Percentiles rank a stretch among this genome's conserved stretches.
phyloP scores from a whole-genome alignment of 2,797 vertebrate genomes.

The Phalloptychus januarius region DNA sequence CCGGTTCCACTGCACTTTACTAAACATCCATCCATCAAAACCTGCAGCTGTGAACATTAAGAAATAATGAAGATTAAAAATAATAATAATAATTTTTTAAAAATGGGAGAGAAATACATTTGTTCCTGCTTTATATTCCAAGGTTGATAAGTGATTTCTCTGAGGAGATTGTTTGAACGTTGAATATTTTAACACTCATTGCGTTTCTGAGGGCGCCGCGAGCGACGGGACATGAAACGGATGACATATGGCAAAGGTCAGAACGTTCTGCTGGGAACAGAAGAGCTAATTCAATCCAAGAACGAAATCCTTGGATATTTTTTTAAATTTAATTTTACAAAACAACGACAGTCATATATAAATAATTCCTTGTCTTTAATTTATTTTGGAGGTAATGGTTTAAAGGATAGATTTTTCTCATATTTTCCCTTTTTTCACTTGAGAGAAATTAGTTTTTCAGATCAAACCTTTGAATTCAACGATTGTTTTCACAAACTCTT shows the following conservation, averaged over 20 bases:
- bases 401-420: neutral
- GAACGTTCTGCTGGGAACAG: slow-evolving; percentile 2
- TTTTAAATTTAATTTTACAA: neutral
- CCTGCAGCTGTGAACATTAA: neutral
- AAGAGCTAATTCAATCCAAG: neutral
- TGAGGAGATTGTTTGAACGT: slow-evolving; percentile 31
- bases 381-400: neutral
- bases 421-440: neutral
- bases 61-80: slow-evolving; percentile 22
- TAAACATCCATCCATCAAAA: slow-evolving; percentile 27
- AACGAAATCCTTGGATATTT: neutral
- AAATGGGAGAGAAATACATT: neutral
- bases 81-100: slow-evolving; percentile 4
- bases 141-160: slow-evolving; percentile 26
- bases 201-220: slow-evolving; percentile 33
- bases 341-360: too few relatives aligned
- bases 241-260: slow-evolving; percentile 54
- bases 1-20: slow-evolving; percentile 25
- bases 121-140: slow-evolving; percentile 36
- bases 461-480: neutral
- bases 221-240: slow-evolving; percentile 33
- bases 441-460: neutral
- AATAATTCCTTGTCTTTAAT: neutral
- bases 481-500: neutral
- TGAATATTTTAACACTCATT: slow-evolving; percentile 55